Evolutionary conservation across 2,113 vertebrate genomes (phyloP).

Genomic region (Noturus placidus): DNA sequence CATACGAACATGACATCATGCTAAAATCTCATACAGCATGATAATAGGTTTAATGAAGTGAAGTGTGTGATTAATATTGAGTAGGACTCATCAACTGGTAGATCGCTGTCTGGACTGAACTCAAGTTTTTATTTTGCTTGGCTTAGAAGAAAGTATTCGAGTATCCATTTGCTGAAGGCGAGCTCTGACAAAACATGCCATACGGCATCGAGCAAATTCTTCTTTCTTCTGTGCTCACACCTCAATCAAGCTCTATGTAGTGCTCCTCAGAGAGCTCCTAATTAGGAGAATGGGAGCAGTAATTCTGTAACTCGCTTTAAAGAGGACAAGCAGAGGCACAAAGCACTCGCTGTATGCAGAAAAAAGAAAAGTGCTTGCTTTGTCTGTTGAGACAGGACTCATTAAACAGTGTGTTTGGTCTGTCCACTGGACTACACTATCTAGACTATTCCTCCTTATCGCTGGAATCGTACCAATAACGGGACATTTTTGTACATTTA

Average conservation of each 20-base stretch:
- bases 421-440: not conserved
- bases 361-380: constrained; percentile 6
- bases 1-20: constrained; percentile 19
- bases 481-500: not conserved
- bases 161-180: not conserved
- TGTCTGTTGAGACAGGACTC: constrained; percentile 21
- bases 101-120: not conserved
- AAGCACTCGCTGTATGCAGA: constrained; percentile 52
- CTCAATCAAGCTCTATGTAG: constrained; percentile 24
- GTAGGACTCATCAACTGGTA: not conserved
- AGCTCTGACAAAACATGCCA: not conserved
- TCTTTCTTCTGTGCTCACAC: constrained; percentile 15
- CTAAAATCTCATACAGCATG: constrained; percentile 22
- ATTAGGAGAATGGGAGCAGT: constrained; percentile 63
- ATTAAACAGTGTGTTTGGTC: not conserved
- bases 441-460: not conserved
- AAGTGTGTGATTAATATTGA: not conserved
- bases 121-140: not conserved
- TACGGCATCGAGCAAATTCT: constrained; percentile 21
- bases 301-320: constrained; percentile 36
- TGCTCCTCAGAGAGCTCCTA: constrained; percentile 57
- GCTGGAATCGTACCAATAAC: not conserved
- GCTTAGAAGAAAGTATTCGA: not conserved
- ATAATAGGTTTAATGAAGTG: constrained; percentile 18
- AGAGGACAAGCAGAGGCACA: constrained; percentile 57